Base-by-base conservation (phyloP, 2,797 vertebrate species). In the Anguilla megastoma region DNA sequence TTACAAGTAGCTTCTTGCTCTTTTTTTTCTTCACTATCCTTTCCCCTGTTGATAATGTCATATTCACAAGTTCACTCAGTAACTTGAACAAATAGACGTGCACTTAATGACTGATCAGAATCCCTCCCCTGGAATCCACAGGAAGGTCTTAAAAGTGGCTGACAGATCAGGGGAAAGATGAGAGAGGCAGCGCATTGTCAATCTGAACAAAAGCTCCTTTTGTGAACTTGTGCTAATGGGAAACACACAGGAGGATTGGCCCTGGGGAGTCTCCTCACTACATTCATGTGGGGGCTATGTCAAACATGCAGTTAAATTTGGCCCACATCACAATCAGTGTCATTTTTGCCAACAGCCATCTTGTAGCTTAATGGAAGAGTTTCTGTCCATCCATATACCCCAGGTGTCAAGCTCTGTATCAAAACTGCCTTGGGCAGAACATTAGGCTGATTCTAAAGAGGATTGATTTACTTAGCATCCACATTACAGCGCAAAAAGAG, bases 391-490 rank as follows among this genome's bases (percentile, higher is more conserved):
- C 45, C 16, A 74, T 33, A 84, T 90, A 58, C 56, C 18, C 0
- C 5, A 89, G 85, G 89, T 88, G 90, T 91, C 89, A 88, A 63
- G n/a, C 89, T 79, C 87, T 83, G 82, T 86, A 87, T 69, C 71
- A 27, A 58, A 82, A 89, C 54, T 54, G 85, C 88, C 88, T 41
- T 85, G 89, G 88, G 90, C 88, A 84, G 60, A 90, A 86, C 85
- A 89, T 90, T 90, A 91, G 87, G 69, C 88, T 90, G 74, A 87
- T 88, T 88, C 85, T 87, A 88, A 85, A 90, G 89, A 88, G 88
- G 87, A 88, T 88, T 74, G 76, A 90, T 84, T 90, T 89, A 87
- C 88, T 89, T 91, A 86, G 88, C 86, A 88, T 87, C 79, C 82
- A 90, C 85, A 91, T 80, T 87, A 74, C 48, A 48, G 48, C 69